phyloP scores from a whole-genome alignment of 2,888 invertebrate species.

The Epinotia nisella region DNA sequence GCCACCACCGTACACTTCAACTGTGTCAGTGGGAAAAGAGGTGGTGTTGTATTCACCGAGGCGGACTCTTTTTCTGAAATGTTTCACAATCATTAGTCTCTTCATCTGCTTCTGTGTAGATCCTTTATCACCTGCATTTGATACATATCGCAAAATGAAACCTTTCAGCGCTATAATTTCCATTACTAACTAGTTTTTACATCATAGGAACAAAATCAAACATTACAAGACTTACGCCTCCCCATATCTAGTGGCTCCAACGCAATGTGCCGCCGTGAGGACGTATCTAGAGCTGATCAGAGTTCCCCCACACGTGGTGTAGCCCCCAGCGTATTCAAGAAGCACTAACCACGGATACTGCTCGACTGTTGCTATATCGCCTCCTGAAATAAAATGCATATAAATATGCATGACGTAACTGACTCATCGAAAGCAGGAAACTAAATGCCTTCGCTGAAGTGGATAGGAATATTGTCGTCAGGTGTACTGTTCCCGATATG shows the following conservation, averaged over 20 bases:
- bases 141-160: too few species aligned
- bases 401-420: background rate
- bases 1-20: conserved; percentile 53
- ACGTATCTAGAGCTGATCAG: conserved; percentile 72
- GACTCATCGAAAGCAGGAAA: background rate
- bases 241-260: conserved; percentile 58
- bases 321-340: conserved; percentile 59
- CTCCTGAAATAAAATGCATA: conserved; percentile 50
- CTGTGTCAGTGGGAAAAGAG: conserved; percentile 60
- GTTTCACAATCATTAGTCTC: background rate
- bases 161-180: background rate
- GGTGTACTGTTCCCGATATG: too few species aligned
- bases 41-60: conserved; percentile 71
- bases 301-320: conserved; percentile 68
- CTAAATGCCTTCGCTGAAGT: background rate
- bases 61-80: conserved; percentile 51
- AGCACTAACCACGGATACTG: conserved; percentile 81
- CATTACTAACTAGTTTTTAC: too few species aligned
- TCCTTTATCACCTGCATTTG: background rate
- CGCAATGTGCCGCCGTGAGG: conserved; percentile 78
- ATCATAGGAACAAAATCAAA: background rate
- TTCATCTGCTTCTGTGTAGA: too few species aligned
- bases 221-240: conserved; percentile 35
- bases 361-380: conserved; percentile 65
- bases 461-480: too few species aligned